Percentiles rank a stretch among this genome's conserved stretches.
Conservation (phyloP, 1,140 invertebrate species). For the Acromyrmex charruanus region DNA sequence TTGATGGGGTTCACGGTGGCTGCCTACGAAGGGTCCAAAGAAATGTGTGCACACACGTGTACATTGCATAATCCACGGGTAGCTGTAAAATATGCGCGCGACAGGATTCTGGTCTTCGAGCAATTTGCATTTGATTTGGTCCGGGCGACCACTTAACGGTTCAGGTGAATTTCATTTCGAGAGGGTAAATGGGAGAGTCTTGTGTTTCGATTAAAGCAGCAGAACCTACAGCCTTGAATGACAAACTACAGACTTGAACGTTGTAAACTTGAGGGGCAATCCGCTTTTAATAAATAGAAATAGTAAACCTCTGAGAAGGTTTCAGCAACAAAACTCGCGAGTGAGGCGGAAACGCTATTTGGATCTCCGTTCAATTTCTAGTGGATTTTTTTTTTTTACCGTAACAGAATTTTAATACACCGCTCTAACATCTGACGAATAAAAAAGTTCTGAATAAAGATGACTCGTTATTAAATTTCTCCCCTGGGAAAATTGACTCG, state of each 20-base stretch:
- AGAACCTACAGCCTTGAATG: neutral
- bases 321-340: neutral
- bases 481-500: constrained; percentile 22
- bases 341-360: constrained; percentile 3
- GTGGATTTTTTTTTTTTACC: constrained; percentile 12
- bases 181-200: constrained; percentile 11
- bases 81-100: constrained; percentile 41
- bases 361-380: constrained; percentile 31
- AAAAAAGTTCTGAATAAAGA: constrained; percentile 48
- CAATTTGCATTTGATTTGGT: constrained; percentile 57
- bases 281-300: constrained; percentile 36
- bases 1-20: constrained; percentile 67
- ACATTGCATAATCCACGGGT: constrained; percentile 10
- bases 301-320: neutral
- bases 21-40: neutral
- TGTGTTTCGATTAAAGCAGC: constrained; percentile 28
- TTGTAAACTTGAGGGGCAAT: constrained; percentile 37
- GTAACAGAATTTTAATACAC: constrained; percentile 38
- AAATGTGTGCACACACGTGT: constrained; percentile 14
- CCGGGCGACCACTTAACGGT: constrained; percentile 36
- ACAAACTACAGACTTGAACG: constrained; percentile 20
- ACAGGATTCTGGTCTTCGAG: constrained; percentile 10
- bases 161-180: constrained; percentile 30
- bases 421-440: neutral
- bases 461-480: constrained; percentile 54